Percentiles rank a stretch among this genome's conserved stretches.
These are phyloP conservation scores for Prionace glauca DNA, from an alignment of 2,797 vertebrate genomes.

Conservation along the genomic window DNA sequence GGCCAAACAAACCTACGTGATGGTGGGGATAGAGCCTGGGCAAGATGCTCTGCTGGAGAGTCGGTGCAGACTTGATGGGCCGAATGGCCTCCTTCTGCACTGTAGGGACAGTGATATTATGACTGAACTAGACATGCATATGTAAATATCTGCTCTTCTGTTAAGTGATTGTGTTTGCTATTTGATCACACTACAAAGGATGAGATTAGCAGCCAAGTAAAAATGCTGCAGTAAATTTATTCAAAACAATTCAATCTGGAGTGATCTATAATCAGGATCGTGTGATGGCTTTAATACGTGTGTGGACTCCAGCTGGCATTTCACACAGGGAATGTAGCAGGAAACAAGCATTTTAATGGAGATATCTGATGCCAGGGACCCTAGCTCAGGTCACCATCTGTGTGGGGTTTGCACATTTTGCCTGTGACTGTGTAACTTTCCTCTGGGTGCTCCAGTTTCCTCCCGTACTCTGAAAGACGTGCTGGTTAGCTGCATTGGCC, in stretches of 20 bases:
- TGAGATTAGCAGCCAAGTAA: not conserved
- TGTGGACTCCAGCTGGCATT: not conserved
- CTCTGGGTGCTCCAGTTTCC: too few relatives aligned
- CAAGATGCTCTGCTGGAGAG: too few relatives aligned
- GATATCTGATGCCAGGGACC: not conserved
- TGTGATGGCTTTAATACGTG: not conserved
- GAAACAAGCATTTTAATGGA: not conserved
- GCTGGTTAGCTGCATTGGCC: too few relatives aligned
- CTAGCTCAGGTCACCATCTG: too few relatives aligned
- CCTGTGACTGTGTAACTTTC: too few relatives aligned
- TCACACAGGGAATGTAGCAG: not conserved
- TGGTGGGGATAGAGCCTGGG: too few relatives aligned
- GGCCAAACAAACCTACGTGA: not conserved
- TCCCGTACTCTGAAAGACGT: too few relatives aligned
- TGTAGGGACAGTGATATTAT: too few relatives aligned
- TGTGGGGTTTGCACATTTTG: too few relatives aligned
- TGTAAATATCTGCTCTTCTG: not conserved
- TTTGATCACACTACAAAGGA: not conserved
- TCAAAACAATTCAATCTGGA: not conserved
- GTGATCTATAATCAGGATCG: constrained; percentile 13
- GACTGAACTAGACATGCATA: too few relatives aligned
- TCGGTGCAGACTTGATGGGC: too few relatives aligned
- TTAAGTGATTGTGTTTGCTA: not conserved
- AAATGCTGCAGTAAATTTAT: not conserved
- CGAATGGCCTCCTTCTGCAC: too few relatives aligned